Evolutionary conservation across 2,888 invertebrate species (phyloP).

Genomic region (Carpatolechia fugitivella): DNA sequence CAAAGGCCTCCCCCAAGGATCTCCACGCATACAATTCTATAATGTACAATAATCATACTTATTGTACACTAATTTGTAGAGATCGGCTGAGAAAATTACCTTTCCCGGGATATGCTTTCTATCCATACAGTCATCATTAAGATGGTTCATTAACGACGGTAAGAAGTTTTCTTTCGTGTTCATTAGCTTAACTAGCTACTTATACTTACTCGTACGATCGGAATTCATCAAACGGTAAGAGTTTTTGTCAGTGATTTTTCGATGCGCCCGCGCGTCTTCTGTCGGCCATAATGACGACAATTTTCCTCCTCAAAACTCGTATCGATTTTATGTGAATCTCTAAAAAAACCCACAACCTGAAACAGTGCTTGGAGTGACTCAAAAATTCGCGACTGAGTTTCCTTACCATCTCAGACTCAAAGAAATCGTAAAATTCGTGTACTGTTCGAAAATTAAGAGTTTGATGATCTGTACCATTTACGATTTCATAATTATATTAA

Average conservation of each 20-base stretch:
- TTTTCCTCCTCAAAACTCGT: too few species aligned
- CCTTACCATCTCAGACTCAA: too few species aligned
- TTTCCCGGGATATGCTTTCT: slow-evolving; percentile 6
- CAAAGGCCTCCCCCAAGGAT: too few species aligned
- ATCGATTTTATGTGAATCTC: too few species aligned
- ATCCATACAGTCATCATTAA: neutral
- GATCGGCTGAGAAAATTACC: neutral
- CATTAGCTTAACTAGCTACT: neutral
- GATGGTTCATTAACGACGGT: neutral
- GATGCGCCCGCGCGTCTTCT: slow-evolving; percentile 17
- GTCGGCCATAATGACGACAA: neutral
- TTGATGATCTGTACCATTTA: too few species aligned
- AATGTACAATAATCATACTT: neutral
- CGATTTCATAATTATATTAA: too few species aligned
- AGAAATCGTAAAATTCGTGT: too few species aligned
- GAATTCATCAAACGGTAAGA: neutral
- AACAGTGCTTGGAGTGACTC: too few species aligned
- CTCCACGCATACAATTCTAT: too few species aligned
- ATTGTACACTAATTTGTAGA: neutral
- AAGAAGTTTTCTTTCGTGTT: slow-evolving; percentile 1
- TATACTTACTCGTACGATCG: neutral
- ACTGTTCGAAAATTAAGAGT: too few species aligned
- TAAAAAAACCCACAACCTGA: too few species aligned
- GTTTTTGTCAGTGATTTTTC: neutral
- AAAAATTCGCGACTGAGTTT: too few species aligned